Base-by-base conservation (phyloP, 2,797 vertebrate species). In the Pagetopsis macropterus region DNA sequence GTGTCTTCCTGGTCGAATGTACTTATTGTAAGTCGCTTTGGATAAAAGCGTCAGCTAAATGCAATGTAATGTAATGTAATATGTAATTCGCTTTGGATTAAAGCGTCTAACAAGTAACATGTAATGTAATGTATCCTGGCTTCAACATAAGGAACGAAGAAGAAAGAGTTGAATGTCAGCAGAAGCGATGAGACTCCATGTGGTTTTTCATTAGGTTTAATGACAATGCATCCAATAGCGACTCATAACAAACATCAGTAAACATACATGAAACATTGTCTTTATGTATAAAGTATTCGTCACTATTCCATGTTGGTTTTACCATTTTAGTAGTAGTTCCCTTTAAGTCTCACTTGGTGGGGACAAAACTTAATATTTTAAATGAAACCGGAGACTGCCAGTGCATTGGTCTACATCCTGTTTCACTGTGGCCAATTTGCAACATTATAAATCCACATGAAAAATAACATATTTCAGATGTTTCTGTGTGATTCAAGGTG, bases 301-400 rank as follows among this genome's bases (percentile, higher is more conserved):
- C 40, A 37, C 1, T 27, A 1, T 65, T 75, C 9, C 21, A 56
- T 15, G 61, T 58, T 43, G 17, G 11, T 1, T 3, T 16, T 1
- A 19, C 2, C 9, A 1, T 45, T 43, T 75, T 27, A 59, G 58
- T 11, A 43, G 81, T 51, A 79, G 21, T 85, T 71, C 40, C 73
- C 16, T 33, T 70, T 33, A 15, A 58, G 6, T 70, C 8, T 79
- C 84, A 79, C 83, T 78, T 85, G 84, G 75, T 87, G 82, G 87
- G 67, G 77, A 86, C 84, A 91, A 78, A 84, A 63, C 49, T 9
- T 72, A 37, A 37, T 10, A 50, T 52, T 63, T 58, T 4, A 62
- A 52, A 44, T 70, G 15, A 9, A 16, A 7, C n/a, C 23, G 14
- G n/a, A 50, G 23, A 11, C 1, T 9, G 15, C 17, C 11, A 31